phyloP scores from a whole-genome alignment of 2,888 invertebrate species.

The Hoplodrina blanda region DNA sequence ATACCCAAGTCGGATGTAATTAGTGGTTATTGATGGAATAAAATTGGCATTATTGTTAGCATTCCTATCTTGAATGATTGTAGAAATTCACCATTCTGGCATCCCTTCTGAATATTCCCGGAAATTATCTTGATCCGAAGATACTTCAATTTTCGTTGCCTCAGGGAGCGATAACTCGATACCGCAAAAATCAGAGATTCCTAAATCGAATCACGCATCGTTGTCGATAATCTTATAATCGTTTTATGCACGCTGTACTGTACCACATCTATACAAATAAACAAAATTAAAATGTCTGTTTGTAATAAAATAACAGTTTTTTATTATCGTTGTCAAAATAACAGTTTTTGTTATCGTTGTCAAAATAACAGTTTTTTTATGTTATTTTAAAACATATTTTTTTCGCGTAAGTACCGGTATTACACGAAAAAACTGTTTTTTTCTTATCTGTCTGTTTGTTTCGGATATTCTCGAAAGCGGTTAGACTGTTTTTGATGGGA shows the following conservation, averaged over 20 bases:
- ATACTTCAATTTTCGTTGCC: conserved; percentile 21
- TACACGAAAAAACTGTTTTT: too few species aligned
- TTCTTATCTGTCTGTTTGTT: too few species aligned
- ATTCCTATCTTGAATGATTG: neutral
- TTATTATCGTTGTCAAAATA: too few species aligned
- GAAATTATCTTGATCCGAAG: conserved; percentile 2
- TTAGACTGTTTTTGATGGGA: too few species aligned
- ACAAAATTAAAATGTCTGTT: too few species aligned
- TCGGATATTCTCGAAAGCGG: too few species aligned
- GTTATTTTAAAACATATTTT: too few species aligned
- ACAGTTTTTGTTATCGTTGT: too few species aligned
- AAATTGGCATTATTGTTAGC: neutral
- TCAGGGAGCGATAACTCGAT: conserved; percentile 17
- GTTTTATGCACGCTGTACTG: neutral
- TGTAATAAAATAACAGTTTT: too few species aligned
- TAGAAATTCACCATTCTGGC: neutral
- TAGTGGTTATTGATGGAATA: neutral
- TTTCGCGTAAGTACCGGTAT: too few species aligned
- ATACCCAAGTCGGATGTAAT: too few species aligned
- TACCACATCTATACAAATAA: neutral
- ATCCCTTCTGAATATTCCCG: neutral
- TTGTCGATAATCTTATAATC: conserved; percentile 21
- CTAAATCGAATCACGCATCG: conserved; percentile 9
- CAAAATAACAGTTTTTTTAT: too few species aligned
- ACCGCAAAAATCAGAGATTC: neutral